Base-by-base conservation (phyloP, 2,113 vertebrate genomes). In the Pseudonaja textilis region DNA sequence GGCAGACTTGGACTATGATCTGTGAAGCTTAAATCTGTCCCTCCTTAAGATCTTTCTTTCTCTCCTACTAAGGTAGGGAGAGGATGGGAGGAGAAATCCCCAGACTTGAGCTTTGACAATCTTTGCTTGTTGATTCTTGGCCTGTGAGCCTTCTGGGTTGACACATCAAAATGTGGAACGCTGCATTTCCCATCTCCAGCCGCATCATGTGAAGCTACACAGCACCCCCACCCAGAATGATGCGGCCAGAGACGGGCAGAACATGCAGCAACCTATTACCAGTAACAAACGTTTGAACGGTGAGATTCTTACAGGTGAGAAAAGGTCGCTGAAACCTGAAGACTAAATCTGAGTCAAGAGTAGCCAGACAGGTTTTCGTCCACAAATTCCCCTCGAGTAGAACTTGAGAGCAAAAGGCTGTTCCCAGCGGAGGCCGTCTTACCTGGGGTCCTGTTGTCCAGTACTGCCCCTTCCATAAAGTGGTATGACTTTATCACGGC, bases 401-500 rank as follows among this genome's bases (percentile, higher is more conserved):
- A 81, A 2, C 16, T 55, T 88, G 88, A 45, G 39, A 20, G 18
- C 39, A 0, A 85, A 56, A 20, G 26, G 34, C 29, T 23, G 85
- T 23, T 39, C 5, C 50, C 34, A 85, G 2, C 5, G 91, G 5
- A 0, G 55, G 26, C 0, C 2, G 91, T 90, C 97, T 97, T 94
- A 99, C 99, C 99, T 98, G 95, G 99, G 99, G 94, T 99, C 99
- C 94, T 99, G 99, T 87, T 99, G 99, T 29, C 98, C 98, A 7
- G 99, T 99, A 97, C 99, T 99, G 52, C 99, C 99, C 89, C 99
- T 97, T 89, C 99, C 99, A 56, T 99, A 99, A 7, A 99, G 97
- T 0, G 99, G 99, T 96, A 99, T 99, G 74, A 99, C 99, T 97
- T 99, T 99, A 93, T 99, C 99, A 90, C 99, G 97, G 95, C 99